Conservation (phyloP, 2,888 invertebrate species). For the Parasteatoda lunata region DNA sequence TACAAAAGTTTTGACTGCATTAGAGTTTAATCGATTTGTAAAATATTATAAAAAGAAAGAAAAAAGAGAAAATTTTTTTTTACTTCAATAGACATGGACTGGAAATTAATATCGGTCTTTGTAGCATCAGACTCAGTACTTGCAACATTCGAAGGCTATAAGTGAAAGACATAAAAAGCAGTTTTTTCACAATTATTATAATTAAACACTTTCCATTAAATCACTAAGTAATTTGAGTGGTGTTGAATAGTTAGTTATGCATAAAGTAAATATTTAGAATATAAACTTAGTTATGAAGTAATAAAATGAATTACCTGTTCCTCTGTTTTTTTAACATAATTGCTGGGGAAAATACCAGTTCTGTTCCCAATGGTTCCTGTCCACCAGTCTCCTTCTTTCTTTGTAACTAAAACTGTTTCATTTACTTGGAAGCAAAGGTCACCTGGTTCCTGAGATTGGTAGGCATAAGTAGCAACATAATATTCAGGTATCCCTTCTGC, state of each 20-base stretch:
- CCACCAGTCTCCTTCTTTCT: conserved; percentile 99
- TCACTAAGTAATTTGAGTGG: too few species aligned
- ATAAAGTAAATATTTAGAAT: too few species aligned
- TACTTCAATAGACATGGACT: conserved; percentile 56
- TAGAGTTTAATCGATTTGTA: too few species aligned
- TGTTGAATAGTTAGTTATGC: too few species aligned
- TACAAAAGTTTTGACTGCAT: too few species aligned
- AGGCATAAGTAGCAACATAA: conserved; percentile 92
- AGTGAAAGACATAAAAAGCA: too few species aligned
- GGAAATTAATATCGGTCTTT: conserved; percentile 41
- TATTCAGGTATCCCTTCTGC: conserved; percentile 78
- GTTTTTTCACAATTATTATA: too few species aligned
- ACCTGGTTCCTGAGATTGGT: conserved; percentile 89
- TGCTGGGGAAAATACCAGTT: conserved; percentile 96
- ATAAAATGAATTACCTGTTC: conserved; percentile 53
- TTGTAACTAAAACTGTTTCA: conserved; percentile 89
- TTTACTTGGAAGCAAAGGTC: conserved; percentile 91
- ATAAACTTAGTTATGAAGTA: too few species aligned
- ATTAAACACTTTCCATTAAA: too few species aligned
- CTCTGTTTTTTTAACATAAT: conserved; percentile 82
- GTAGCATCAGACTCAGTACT: conserved; percentile 27
- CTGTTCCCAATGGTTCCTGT: conserved; percentile 87
- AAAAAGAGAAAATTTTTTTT: too few species aligned
- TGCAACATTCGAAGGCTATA: background rate
- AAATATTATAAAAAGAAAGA: too few species aligned